These are phyloP conservation scores for Enteromius radiatus DNA, from an alignment of 2,797 vertebrate species.

Conservation along the genomic window DNA sequence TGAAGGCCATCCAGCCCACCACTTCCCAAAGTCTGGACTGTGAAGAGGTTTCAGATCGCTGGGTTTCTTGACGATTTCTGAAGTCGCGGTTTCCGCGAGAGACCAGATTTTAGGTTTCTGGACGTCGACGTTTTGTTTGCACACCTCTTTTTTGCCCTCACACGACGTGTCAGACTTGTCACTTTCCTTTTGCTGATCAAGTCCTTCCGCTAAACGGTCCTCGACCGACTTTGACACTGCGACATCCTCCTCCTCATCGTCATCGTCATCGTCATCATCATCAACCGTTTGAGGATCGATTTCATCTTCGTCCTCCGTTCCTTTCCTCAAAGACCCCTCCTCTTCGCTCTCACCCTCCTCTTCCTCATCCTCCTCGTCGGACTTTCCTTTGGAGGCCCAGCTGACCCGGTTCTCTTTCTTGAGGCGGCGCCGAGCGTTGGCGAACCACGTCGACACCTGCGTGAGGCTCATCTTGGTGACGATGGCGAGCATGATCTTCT, in stretches of 20 bases:
- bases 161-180: slow-evolving; percentile 56
- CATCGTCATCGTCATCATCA: slow-evolving; percentile 50
- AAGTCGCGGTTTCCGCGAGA: slow-evolving; percentile 92
- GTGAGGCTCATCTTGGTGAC: slow-evolving; percentile 87
- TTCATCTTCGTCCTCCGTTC: slow-evolving; percentile 67
- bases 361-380: slow-evolving; percentile 77
- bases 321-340: slow-evolving; percentile 67
- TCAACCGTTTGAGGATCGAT: slow-evolving; percentile 58
- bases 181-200: slow-evolving; percentile 43
- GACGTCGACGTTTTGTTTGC: slow-evolving; percentile 70
- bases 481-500: slow-evolving; percentile 87
- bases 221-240: slow-evolving; percentile 51
- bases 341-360: slow-evolving; percentile 74
- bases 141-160: slow-evolving; percentile 62
- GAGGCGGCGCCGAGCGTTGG: slow-evolving; percentile 81
- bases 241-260: slow-evolving; percentile 37
- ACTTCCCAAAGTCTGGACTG: slow-evolving; percentile 65
- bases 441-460: slow-evolving; percentile 86
- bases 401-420: slow-evolving; percentile 85
- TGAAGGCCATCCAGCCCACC: slow-evolving; percentile 79
- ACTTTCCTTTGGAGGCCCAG: slow-evolving; percentile 81
- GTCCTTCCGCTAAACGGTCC: slow-evolving; percentile 58
- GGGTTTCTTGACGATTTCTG: slow-evolving; percentile 70
- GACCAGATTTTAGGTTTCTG: slow-evolving; percentile 98
- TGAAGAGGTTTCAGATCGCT: slow-evolving; percentile 59